phyloP scores from a whole-genome alignment of 2,888 invertebrate species.

The Anarsia innoxiella region DNA sequence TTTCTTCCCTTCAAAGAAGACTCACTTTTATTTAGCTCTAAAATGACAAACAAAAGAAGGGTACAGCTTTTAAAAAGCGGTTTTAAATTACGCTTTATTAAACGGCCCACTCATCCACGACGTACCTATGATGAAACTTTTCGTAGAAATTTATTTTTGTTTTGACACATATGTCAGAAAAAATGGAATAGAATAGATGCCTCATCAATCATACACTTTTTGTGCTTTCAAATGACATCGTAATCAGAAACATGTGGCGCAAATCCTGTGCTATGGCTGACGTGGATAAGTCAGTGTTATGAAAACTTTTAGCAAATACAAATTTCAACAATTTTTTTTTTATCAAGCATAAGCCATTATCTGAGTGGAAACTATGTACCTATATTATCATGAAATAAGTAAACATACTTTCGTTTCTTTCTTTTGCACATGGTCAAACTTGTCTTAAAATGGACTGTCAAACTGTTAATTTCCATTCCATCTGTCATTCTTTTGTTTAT shows the following conservation, averaged over 20 bases:
- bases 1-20: conserved; percentile 32
- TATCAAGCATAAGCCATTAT: too few relatives aligned
- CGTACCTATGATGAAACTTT: conserved; percentile 4
- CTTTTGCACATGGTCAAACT: too few relatives aligned
- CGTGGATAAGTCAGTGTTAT: too few relatives aligned
- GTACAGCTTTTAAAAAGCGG: conserved; percentile 2
- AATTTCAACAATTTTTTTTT: too few relatives aligned
- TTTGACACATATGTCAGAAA: conserved; percentile 7
- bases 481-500: too few relatives aligned
- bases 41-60: conserved; percentile 18
- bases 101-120: too few relatives aligned
- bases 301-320: too few relatives aligned
- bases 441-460: too few relatives aligned
- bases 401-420: too few relatives aligned
- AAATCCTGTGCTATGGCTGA: not conserved
- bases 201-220: conserved; percentile 8
- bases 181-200: conserved; percentile 1
- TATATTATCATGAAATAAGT: too few relatives aligned
- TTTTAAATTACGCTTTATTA: not conserved
- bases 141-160: conserved; percentile 7
- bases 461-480: too few relatives aligned
- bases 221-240: conserved; percentile 1
- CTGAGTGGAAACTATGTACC: too few relatives aligned
- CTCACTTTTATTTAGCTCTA: conserved; percentile 35
- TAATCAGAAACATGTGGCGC: conserved; percentile 4